Percentiles rank a stretch among this genome's conserved stretches.
phyloP scores from a whole-genome alignment of 2,888 invertebrate species.

The Galerucella nymphaeae region DNA sequence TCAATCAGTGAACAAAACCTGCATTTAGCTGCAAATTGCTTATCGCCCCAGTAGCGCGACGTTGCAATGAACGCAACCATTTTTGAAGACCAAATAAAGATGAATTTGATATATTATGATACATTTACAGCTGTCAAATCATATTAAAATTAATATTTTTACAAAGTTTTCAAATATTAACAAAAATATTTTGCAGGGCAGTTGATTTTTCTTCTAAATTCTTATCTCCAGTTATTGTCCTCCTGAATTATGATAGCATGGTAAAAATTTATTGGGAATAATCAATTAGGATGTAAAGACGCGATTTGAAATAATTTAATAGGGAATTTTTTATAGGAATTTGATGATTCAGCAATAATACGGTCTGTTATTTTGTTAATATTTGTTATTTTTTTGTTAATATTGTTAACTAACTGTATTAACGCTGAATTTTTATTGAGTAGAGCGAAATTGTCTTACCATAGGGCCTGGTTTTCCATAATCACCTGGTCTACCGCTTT shows the following conservation, averaged over 20 bases:
- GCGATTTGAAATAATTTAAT: constrained; percentile 58
- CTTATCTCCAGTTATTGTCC: constrained; percentile 60
- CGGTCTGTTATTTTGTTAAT: constrained; percentile 45
- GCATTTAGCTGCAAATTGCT: too few relatives aligned
- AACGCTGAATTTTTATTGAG: constrained; percentile 54
- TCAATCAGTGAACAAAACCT: too few relatives aligned
- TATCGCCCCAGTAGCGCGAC: too few relatives aligned
- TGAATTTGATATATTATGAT: not conserved
- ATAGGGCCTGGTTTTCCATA: constrained; percentile 80
- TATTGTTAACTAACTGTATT: constrained; percentile 61
- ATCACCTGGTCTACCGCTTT: constrained; percentile 77
- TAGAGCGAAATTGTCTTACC: constrained; percentile 72
- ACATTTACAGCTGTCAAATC: not conserved
- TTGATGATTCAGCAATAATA: constrained; percentile 49
- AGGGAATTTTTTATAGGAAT: constrained; percentile 42
- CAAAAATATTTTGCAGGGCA: constrained; percentile 42
- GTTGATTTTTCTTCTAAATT: constrained; percentile 41
- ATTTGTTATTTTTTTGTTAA: constrained; percentile 50
- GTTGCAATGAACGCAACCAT: not conserved
- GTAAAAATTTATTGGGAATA: constrained; percentile 11
- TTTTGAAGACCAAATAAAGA: not conserved
- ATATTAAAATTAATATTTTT: constrained; percentile 7
- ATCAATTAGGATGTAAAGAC: not conserved
- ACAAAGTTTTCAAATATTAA: constrained; percentile 15
- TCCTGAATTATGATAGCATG: constrained; percentile 53